Evolutionary conservation across 1,140 invertebrate species (phyloP), one percentile per base, ranked within the genome.

Genomic region (Globodera rostochiensis): DNA sequence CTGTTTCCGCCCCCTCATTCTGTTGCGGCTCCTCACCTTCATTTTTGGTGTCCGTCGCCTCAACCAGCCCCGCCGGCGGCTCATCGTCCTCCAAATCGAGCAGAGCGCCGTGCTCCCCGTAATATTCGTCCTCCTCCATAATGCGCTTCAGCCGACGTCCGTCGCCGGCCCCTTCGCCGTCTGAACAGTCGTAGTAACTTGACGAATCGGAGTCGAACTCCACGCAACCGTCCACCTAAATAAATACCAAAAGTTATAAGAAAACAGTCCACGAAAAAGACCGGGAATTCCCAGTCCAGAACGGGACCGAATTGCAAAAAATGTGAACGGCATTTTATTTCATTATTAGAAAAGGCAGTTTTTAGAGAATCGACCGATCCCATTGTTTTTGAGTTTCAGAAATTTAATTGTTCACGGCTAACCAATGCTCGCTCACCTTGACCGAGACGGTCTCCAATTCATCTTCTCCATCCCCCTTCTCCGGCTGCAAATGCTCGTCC

Each of bases 171-270:
- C 9, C 11, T 13, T 76, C 74, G 9, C 53, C n/a, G 45, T 60
- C 74, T 45, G 74, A 76, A 57, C 74, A 76, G n/a, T 76, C 74
- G 46, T 53, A n/a, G 46, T 76, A 76, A 57, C 74, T 76, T 19
- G 74, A 76, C 36, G 57, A 57, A 21, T 76, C 74, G 57, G 74
- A 45, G 50, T 76, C 74, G 46, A 76, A 76, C 53, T 76, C 74
- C 45, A 76, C 74, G 47, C 74, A 76, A 46, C 74, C 74, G n/a
- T 76, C 74, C 57, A 76, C 49, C 74, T 76, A 9, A 76, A 57
- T 19, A 60, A 60, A 8, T 11, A 76, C 2, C 6, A 45, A 11
- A 47, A 8, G 25, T 9, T 45, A 7, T 15, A 7, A 13, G 0
- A n/a, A 8, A 64, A 50, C 6, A 11, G 0, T 49, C 9, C 60